Conservation (phyloP, 2,113 vertebrate species). For the Epinephelus lanceolatus region DNA sequence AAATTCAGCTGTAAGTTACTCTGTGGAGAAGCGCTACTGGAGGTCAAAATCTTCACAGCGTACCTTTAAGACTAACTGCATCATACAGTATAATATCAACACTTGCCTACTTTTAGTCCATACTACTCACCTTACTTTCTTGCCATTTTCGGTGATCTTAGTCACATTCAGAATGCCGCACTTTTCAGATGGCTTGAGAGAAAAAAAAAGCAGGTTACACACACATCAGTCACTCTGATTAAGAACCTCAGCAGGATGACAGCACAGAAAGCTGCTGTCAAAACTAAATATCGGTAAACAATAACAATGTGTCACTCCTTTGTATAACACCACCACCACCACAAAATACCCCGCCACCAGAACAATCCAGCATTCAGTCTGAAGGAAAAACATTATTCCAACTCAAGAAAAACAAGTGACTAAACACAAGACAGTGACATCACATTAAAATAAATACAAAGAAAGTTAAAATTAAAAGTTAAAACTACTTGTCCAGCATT, state of each 20-base stretch:
- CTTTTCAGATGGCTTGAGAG: conserved; percentile 92
- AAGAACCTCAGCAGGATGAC: conserved; percentile 17
- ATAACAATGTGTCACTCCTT: background rate
- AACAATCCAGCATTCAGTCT: conserved; percentile 21
- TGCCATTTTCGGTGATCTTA: conserved; percentile 96
- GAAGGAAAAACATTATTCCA: conserved; percentile 3
- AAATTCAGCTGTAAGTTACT: no score
- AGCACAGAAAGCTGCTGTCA: conserved; percentile 17
- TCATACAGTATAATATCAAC: background rate
- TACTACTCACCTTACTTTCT: conserved; percentile 91
- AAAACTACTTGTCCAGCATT: background rate
- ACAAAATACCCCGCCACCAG: conserved; percentile 10
- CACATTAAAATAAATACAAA: background rate
- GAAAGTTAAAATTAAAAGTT: background rate
- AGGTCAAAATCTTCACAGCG: background rate
- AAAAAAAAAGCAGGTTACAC: background rate
- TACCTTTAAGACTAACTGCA: background rate
- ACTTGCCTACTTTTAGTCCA: accelerated
- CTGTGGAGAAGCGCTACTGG: no score
- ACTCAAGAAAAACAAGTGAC: background rate
- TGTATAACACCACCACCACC: background rate
- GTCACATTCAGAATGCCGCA: conserved; percentile 94
- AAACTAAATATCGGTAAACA: background rate
- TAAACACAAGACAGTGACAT: background rate
- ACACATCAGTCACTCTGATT: background rate